These are phyloP conservation scores for Otolemur crassicaudatus DNA, from an alignment of 2,797 vertebrate genomes.

Conservation along the genomic window DNA sequence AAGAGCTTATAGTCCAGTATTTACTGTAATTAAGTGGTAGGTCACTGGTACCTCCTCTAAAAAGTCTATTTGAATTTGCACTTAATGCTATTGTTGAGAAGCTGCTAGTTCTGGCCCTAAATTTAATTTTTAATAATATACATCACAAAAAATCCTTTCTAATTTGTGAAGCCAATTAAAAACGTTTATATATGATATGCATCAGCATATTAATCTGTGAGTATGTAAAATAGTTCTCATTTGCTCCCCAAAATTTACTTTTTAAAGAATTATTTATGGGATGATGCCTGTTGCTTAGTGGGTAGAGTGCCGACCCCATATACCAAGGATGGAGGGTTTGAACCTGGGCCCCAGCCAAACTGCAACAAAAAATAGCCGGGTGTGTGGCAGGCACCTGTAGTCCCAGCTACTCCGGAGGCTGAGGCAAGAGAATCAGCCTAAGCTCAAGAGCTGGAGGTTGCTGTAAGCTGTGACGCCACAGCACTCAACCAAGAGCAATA, in stretches of 20 bases:
- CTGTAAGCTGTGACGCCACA: too few relatives aligned
- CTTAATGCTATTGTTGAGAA: neutral
- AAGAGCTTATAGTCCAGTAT: neutral
- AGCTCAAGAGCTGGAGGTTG: too few relatives aligned
- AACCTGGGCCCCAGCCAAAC: too few relatives aligned
- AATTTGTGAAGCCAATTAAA: constrained; percentile 13
- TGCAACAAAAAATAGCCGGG: too few relatives aligned
- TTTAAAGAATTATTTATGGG: constrained; percentile 20
- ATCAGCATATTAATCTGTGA: neutral
- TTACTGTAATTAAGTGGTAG: constrained; percentile 30
- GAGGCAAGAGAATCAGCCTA: too few relatives aligned
- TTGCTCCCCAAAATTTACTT: neutral
- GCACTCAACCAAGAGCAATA: too few relatives aligned
- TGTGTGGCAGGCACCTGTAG: too few relatives aligned
- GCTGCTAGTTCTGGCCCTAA: neutral
- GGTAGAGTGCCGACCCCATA: too few relatives aligned
- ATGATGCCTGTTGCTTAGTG: too few relatives aligned
- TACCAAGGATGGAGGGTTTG: too few relatives aligned
- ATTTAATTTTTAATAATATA: neutral
- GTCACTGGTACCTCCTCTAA: neutral
- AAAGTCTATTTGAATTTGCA: constrained; percentile 12
- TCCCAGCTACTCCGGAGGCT: too few relatives aligned
- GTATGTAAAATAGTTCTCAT: constrained; percentile 6
- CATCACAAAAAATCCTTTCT: neutral
- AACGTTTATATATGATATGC: neutral